Conservation (phyloP, 2,888 invertebrate genomes). For the Ryuthela nishihirai region DNA sequence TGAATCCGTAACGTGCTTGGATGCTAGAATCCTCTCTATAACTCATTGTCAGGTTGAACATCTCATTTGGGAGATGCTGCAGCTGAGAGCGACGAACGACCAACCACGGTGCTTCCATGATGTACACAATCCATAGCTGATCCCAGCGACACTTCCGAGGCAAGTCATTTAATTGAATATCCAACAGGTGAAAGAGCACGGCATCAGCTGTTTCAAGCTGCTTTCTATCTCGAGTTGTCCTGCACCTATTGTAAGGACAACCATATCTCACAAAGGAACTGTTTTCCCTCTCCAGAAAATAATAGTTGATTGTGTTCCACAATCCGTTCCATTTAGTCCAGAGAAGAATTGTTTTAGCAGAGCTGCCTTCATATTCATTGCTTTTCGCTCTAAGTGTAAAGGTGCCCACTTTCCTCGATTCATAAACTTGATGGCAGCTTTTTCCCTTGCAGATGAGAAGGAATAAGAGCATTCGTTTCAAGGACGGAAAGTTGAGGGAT, state of each 20-base stretch:
- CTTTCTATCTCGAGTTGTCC: conserved; percentile 17
- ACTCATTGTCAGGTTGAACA: conserved; percentile 40
- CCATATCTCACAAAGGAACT: conserved; percentile 15
- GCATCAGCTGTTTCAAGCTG: conserved; percentile 27
- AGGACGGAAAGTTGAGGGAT: no score
- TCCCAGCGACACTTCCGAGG: conserved; percentile 5
- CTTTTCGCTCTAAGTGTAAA: no score
- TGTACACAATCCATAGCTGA: conserved; percentile 34
- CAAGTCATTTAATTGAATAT: conserved; percentile 18
- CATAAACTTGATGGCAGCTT: conserved; percentile 24
- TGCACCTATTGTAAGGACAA: conserved; percentile 30
- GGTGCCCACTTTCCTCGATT: conserved; percentile 20
- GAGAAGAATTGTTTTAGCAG: conserved; percentile 16
- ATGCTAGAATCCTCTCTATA: conserved; percentile 35
- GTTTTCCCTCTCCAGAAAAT: conserved; percentile 15
- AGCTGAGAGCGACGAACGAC: not conserved
- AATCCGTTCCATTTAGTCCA: conserved; percentile 35
- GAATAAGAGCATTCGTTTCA: no score
- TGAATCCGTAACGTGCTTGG: conserved; percentile 24
- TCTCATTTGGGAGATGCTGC: not conserved
- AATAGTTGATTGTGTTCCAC: conserved; percentile 33
- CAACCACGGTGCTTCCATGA: conserved; percentile 31
- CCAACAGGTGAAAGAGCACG: conserved; percentile 37
- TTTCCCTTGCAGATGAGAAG: conserved; percentile 14
- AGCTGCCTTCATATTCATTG: no score